Evolutionary conservation across 1,140 invertebrate genomes (phyloP), one percentile per base, ranked within the genome.

Genomic region (Drosophila subobscura): DNA sequence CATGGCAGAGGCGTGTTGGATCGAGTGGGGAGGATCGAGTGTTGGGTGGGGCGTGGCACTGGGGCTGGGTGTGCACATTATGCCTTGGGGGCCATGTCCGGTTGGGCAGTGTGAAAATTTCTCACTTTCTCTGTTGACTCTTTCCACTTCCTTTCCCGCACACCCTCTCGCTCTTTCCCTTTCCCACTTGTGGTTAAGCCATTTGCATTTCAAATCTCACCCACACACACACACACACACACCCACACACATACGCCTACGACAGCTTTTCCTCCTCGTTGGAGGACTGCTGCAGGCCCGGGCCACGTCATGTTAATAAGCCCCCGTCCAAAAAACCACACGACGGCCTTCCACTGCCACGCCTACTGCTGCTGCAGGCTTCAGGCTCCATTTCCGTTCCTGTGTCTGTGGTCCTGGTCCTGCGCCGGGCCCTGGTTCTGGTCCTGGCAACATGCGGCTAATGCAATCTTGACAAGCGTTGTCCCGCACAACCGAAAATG

Each of bases 401-500:
- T 12, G 33, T 10, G 33, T 37, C 33, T 37, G 33, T 37, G 33
- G 33, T 10, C 0, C 10, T 37, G 8, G 8, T 4, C 10, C 33
- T 37, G 10, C 8, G 10, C 8, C 33, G 10, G 3, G 7, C 8
- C 8, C 33, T 37, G 5, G 25, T 60, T 27, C 14, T 25, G 23
- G 16, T 40, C 27, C 52, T 52, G 33, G 55, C 58, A 54, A 47
- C 52, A 67, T 60, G 59, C 23, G 60, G 72, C 80, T 86, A 86
- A 85, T 81, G 81, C 81, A 86, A 85, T 85, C 81, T 81, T 77
- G 80, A 85, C 80, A 77, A 79, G 77, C 66, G 72, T 46, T 73
- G 70, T 60, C 47, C 59, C 45, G 61, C 56, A 56, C 63, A 72
- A 51, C 80, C 77, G 63, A 85, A 85, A 85, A 85, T 85, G 83